These are phyloP conservation scores for Diabrotica virgifera DNA, from an alignment of 1,140 invertebrate species.

Conservation along the genomic window DNA sequence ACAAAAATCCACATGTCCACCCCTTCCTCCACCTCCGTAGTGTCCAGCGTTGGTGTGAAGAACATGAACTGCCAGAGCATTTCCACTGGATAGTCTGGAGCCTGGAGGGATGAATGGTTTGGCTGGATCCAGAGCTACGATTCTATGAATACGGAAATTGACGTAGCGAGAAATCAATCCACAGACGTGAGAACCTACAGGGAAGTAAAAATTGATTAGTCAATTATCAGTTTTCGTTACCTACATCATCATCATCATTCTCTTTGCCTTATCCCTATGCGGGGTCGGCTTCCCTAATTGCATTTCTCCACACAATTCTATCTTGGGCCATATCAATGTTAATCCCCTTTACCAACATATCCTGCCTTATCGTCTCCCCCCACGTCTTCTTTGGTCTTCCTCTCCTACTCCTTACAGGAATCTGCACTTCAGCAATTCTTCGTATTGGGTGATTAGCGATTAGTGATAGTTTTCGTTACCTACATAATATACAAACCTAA, in stretches of 20 bases:
- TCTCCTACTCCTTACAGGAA: too few species aligned
- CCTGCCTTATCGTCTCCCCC: too few species aligned
- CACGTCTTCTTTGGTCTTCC: too few species aligned
- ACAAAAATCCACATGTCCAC: conserved; percentile 73
- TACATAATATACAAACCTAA: conserved; percentile 50
- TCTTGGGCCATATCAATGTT: too few species aligned
- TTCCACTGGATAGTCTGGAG: conserved; percentile 63
- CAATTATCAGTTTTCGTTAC: too few species aligned
- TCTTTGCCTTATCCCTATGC: too few species aligned
- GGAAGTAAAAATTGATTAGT: not conserved
- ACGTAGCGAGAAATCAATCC: conserved; percentile 68
- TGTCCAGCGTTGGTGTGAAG: conserved; percentile 73
- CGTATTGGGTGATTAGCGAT: too few species aligned
- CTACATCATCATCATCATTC: too few species aligned
- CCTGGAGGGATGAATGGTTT: conserved; percentile 63
- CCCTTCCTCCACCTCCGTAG: conserved; percentile 65
- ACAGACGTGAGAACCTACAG: conserved; percentile 62
- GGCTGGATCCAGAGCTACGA: conserved; percentile 72
- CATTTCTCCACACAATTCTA: too few species aligned
- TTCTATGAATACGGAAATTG: conserved; percentile 59
- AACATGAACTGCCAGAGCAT: conserved; percentile 69
- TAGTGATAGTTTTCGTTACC: not conserved
- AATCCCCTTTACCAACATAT: too few species aligned
- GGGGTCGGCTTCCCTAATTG: too few species aligned
- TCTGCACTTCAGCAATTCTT: too few species aligned